Evolutionary conservation across 2,888 invertebrate genomes (phyloP), one percentile per base, ranked within the genome.

Genomic region (Helleia helle): DNA sequence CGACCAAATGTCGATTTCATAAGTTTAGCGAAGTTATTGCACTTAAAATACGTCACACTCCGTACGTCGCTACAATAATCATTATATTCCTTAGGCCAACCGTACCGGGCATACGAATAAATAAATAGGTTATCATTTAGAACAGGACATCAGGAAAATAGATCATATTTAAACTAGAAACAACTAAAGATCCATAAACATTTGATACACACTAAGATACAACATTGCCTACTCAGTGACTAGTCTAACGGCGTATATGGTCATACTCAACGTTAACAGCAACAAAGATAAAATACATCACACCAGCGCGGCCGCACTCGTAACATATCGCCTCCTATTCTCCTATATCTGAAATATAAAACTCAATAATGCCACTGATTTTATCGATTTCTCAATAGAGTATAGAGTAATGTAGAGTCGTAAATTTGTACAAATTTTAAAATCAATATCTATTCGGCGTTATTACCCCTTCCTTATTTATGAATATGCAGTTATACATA

Each of bases 141-240:
- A n/a, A n/a, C n/a, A n/a, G n/a, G n/a, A n/a, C n/a, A n/a, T n/a
- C n/a, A n/a, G n/a, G n/a, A n/a, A n/a, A n/a, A n/a, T n/a, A n/a
- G n/a, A n/a, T 22, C 34, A 22, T 18, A 34, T 73, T n/a, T 66
- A 70, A 66, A 73, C 70, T 77, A 79, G 59, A 68, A 66, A 73
- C 65, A 81, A 81, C 80, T 77, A 81, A 77, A 81, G 74, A 79
- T 81, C 71, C 73, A 71, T 71, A 61, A 72, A 76, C 65, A 71
- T 67, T 73, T 70, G 67, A 69, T 72, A 74, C 76, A 79, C 62
- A 71, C 69, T 74, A 73, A 71, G 72, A 70, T 77, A 79, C 70
- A 80, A 79, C 74, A 77, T 77, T 67, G 71, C 68, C 80, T 80
- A 79, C 69, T 72, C 75, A 72, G 70, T 84, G 83, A 84, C 83